Evolutionary conservation across 2,113 vertebrate species (phyloP), one percentile per base, ranked within the genome.

Genomic region (Dryoscopus gambensis): DNA sequence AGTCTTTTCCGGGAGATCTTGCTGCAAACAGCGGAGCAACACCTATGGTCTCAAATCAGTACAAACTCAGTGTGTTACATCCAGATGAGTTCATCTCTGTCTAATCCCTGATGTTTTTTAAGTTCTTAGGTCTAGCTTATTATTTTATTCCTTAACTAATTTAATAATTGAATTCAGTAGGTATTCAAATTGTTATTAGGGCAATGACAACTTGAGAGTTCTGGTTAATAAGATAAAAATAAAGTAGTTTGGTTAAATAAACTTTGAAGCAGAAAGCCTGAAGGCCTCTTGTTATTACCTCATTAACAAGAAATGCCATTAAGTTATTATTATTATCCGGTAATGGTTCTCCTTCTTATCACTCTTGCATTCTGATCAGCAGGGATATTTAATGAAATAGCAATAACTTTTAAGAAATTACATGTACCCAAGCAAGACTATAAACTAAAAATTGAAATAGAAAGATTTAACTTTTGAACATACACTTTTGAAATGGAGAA

Each of bases 281-380:
- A 94, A 97, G 86, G 77, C 86, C 24, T 95, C 64, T 84, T 95
- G 77, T 96, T 96, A 96, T 86, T 96, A 60, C 86, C 86, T 95
- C 94, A 90, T 97, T 97, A 97, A 96, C 95, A 95, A 90, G 93
- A 92, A 92, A 90, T 84, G 71, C 84, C 57, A 79, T 95, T 75
- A 96, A 94, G 76, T 87, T 95, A 21, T 94, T 95, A 56, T 90
- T 95, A 88, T 95, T 90, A 76, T 87, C 68, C 90, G 62, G 40
- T 94, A 92, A 93, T 75, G 53, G 35, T 93, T 87, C 49, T 93
- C 63, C 37, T 83, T 44, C 40, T 91, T 86, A 92, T 86, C 94
- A 79, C n/a, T 56, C 49, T 30, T 84, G 39, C 68, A 40, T 94
- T 94, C 84, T 96, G 85, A 94, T 93, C 95, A 95, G 80, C 37